phyloP scores from a whole-genome alignment of 2,888 invertebrate species.

The Cosmorhoe ocellata region DNA sequence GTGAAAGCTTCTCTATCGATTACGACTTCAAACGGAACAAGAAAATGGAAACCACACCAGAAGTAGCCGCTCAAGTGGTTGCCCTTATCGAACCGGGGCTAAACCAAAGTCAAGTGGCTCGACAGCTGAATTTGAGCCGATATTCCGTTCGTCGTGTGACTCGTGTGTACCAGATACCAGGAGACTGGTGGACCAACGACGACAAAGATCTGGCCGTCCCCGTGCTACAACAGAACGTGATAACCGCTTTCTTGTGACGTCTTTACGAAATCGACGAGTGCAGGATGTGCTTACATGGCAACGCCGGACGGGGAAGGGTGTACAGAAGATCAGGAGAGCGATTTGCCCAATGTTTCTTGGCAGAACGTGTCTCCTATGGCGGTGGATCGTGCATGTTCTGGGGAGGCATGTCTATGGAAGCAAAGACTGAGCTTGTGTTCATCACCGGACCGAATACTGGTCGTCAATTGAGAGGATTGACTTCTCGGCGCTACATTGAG shows the following conservation, averaged over 20 bases:
- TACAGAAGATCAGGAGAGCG: slow-evolving; percentile 9
- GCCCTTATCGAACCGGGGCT: neutral
- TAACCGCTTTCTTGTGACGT: slow-evolving; percentile 11
- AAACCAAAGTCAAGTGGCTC: too few species aligned
- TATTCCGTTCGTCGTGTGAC: slow-evolving; percentile 7
- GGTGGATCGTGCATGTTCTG: too few species aligned
- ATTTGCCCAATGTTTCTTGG: neutral
- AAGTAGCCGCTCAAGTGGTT: slow-evolving; percentile 2
- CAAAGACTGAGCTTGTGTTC: slow-evolving; percentile 20
- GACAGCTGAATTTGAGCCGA: neutral
- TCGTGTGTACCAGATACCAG: slow-evolving; percentile 7
- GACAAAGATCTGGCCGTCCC: slow-evolving; percentile 7
- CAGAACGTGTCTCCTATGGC: slow-evolving; percentile 6
- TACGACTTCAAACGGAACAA: neutral
- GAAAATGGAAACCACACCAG: slow-evolving; percentile 7
- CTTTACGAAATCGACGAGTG: slow-evolving; percentile 14
- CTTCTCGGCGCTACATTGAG: neutral
- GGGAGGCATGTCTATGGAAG: slow-evolving; percentile 19
- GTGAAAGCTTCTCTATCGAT: slow-evolving; percentile 1
- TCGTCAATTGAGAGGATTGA: neutral
- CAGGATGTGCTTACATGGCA: neutral
- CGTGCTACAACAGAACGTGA: slow-evolving; percentile 9
- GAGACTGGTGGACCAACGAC: neutral
- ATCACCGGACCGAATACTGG: slow-evolving; percentile 19
- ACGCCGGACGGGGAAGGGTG: slow-evolving; percentile 8